Evolutionary conservation across 1,140 invertebrate species (phyloP).

Genomic region (Xylocopa sonorina): DNA sequence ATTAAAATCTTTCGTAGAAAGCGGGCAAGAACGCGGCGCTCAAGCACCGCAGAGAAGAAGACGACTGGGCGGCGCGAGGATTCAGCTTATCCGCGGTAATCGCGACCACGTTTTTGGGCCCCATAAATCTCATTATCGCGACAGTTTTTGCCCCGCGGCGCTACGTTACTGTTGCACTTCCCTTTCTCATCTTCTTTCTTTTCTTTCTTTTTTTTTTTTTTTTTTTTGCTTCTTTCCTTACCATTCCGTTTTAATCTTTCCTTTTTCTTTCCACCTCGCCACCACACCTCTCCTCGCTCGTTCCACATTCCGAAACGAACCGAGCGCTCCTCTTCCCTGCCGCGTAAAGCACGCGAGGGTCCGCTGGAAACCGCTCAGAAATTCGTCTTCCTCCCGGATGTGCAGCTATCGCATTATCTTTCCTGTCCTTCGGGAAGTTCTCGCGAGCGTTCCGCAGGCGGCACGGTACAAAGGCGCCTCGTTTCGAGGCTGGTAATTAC

Average conservation of each 20-base stretch:
- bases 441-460: conserved; percentile 38
- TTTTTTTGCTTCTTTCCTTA: conserved; percentile 37
- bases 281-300: conserved; percentile 6
- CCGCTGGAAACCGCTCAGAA: conserved; percentile 29
- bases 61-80: neutral
- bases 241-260: too few relatives aligned
- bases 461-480: conserved; percentile 50
- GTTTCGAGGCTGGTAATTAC: conserved; percentile 61
- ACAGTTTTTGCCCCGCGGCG: conserved; percentile 50
- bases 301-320: neutral
- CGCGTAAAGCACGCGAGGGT: conserved; percentile 24
- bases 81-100: conserved; percentile 57
- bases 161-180: conserved; percentile 53
- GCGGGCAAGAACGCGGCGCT: too few relatives aligned
- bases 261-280: too few relatives aligned
- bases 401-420: conserved; percentile 52
- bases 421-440: conserved; percentile 39
- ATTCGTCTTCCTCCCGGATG: conserved; percentile 47
- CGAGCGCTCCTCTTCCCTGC: neutral
- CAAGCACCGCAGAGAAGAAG: too few relatives aligned
- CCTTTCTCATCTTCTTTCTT: conserved; percentile 43
- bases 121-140: conserved; percentile 70
- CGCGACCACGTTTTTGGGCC: conserved; percentile 65
- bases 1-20: conserved; percentile 46
- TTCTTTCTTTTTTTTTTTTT: conserved; percentile 20